phyloP scores from a whole-genome alignment of 2,113 vertebrate genomes.

The Hippoglossus stenolepis region DNA sequence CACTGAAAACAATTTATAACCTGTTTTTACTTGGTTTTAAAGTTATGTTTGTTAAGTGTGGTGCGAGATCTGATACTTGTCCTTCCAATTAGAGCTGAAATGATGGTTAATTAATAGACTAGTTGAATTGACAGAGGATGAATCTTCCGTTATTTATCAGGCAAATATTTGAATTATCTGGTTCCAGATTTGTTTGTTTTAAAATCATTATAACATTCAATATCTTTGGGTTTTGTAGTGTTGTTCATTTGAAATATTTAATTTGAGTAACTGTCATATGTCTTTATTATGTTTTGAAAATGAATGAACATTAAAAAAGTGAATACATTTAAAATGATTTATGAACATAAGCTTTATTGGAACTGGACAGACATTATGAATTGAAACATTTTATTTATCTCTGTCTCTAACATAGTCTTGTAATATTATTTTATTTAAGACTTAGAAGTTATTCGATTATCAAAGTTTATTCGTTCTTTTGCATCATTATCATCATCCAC shows the following conservation, averaged over 20 bases:
- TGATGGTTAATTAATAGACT: not conserved
- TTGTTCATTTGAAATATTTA: not conserved
- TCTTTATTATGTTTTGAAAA: not conserved
- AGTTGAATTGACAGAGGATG: not conserved
- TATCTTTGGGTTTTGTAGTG: not conserved
- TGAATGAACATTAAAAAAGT: not conserved
- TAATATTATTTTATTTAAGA: not conserved
- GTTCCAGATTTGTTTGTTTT: not conserved
- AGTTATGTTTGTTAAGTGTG: not conserved
- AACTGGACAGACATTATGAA: not conserved
- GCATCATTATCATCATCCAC: too few relatives aligned
- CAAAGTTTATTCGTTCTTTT: not conserved
- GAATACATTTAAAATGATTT: too few relatives aligned
- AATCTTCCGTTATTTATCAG: not conserved
- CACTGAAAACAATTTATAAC: not conserved
- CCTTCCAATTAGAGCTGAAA: not conserved
- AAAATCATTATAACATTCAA: not conserved
- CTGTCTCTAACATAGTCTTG: not conserved
- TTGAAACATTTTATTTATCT: not conserved
- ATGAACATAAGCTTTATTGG: not conserved
- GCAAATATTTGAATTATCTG: not conserved
- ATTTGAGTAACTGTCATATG: not conserved
- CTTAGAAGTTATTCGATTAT: not conserved
- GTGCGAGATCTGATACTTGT: not conserved
- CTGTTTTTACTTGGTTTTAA: not conserved